Percentiles rank a stretch among this genome's conserved stretches.
phyloP scores from a whole-genome alignment of 1,140 invertebrate species.

The Daktulosphaira vitifoliae region DNA sequence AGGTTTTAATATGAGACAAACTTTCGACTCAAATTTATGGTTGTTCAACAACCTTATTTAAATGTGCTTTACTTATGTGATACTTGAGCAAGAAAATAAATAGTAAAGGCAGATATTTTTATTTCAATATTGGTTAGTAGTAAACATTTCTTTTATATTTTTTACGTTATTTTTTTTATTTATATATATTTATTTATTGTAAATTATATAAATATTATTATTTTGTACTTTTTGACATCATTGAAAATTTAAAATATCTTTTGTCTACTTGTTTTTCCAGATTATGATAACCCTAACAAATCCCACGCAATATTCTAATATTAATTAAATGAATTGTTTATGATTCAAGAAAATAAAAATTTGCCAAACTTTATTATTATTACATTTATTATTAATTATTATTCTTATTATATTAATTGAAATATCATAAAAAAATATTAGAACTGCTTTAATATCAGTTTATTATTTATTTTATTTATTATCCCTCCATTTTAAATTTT shows the following conservation, averaged over 20 bases:
- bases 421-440: constrained; percentile 25
- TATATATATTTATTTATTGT: too few species aligned
- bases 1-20: constrained; percentile 45
- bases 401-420: constrained; percentile 33
- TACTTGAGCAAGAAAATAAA: constrained; percentile 22
- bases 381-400: constrained; percentile 32
- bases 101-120: constrained; percentile 22
- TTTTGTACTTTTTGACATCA: too few species aligned
- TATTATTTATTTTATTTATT: constrained; percentile 20
- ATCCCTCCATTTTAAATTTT: too few species aligned
- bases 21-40: constrained; percentile 39
- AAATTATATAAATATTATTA: too few species aligned
- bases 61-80: constrained; percentile 33
- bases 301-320: constrained; percentile 21
- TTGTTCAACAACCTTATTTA: constrained; percentile 45
- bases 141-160: too few species aligned
- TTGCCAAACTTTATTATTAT: constrained; percentile 31
- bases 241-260: not conserved
- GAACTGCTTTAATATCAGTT: constrained; percentile 22
- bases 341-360: constrained; percentile 28
- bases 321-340: constrained; percentile 26
- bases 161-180: too few species aligned
- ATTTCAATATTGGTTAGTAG: constrained; percentile 24
- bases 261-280: constrained; percentile 10
- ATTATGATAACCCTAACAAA: constrained; percentile 16